A percentile compares a stretch with the other conserved stretches of the same genome.
Conservation (phyloP, 2,113 vertebrate species). For the Erythrocebus patas region DNA sequence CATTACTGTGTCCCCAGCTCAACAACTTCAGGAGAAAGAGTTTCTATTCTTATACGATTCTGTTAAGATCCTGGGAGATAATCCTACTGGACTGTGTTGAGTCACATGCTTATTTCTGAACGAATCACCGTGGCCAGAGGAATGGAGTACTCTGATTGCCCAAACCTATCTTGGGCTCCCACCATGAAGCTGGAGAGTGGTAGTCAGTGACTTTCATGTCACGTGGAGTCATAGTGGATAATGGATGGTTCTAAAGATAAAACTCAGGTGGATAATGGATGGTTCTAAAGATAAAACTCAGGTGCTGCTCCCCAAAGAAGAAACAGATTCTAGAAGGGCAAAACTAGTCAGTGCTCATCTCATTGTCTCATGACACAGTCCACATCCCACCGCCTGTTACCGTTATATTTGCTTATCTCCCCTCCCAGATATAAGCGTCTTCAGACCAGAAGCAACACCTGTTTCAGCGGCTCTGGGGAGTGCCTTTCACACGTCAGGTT, state of each 20-base stretch:
- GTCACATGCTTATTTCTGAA: not conserved
- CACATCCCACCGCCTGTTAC: too few relatives aligned
- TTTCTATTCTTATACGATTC: not conserved
- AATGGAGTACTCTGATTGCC: not conserved
- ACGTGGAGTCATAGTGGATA: not conserved
- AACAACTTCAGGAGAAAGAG: not conserved
- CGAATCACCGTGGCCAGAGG: not conserved
- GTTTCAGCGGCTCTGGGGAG: not conserved
- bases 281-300: not conserved
- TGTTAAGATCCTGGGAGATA: not conserved
- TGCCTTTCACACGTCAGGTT: not conserved
- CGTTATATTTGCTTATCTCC: not conserved
- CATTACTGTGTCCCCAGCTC: not conserved
- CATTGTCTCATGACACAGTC: not conserved
- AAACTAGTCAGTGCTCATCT: not conserved
- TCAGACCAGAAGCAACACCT: not conserved
- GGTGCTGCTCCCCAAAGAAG: not conserved
- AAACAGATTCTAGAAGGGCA: not conserved
- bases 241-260: not conserved
- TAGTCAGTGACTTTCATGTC: fast-evolving
- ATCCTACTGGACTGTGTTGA: not conserved
- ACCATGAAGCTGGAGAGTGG: fast-evolving
- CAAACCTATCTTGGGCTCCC: not conserved
- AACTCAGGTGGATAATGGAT: not conserved
- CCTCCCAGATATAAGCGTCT: not conserved